Base-by-base conservation (phyloP, 2,888 invertebrate genomes). In the Agrotis segetum region DNA sequence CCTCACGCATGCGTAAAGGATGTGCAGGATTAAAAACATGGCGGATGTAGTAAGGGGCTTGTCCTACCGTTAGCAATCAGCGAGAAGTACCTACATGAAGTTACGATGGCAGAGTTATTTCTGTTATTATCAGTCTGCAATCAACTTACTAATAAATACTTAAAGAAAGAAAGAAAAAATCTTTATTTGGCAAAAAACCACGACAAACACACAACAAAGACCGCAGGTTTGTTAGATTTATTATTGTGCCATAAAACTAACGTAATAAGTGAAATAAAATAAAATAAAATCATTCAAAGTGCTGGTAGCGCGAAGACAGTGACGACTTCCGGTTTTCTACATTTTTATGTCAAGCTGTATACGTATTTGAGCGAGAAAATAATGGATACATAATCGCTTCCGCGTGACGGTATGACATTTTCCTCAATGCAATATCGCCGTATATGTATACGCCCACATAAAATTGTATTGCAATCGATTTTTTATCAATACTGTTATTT, bases 21-120 rank as follows among this genome's bases (percentile, higher is more conserved):
- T 7, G 3, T 24, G 62, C 74, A 61, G 69, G 47, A 60, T 59
- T n/a, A 61, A 50, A 60, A 61, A 74, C 16, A 70, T 69, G 69
- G 69, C 69, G 61, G 6, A 3, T 14, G 16, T 5, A 3, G 5
- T 21, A 56, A 56, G 34, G 7, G 14, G 14, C 56, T 11, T n/a
- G 56, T 56, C 34, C 7, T n/a, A 56, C 34, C 14, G 56, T 6
- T 0, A 14, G 52, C 1, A 2, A 21, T 4, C 2, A 24, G 53
- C 53, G 53, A 9, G 24, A 24, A 24, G 9, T 1, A 17, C n/a
- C n/a, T n/a, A n/a, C 3, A 16, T 2, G 5, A 19, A 52, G 50
- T 3, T 2, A 2, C 19, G 50, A 50, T 13, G 29, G 11, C n/a
- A 1, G 17, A 29, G 5, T 55, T 40, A 9, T 40, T 40, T 40